Percentiles rank a stretch among this genome's conserved stretches.
These are phyloP conservation scores for Zaprionus capensis DNA, from an alignment of 1,140 invertebrate species.

Conservation along the genomic window DNA sequence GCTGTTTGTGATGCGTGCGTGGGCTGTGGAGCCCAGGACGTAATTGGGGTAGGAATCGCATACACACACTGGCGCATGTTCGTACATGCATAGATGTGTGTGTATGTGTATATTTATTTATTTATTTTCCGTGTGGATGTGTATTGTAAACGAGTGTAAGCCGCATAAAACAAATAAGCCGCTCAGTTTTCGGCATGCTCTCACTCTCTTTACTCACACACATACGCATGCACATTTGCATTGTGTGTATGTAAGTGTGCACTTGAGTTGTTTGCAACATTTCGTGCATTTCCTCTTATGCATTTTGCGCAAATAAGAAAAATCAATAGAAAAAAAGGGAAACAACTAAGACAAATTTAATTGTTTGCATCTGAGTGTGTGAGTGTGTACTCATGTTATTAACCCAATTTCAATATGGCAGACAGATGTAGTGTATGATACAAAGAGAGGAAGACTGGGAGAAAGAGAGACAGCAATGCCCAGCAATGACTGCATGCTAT, in stretches of 20 bases:
- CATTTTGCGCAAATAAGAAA: slow-evolving; percentile 71
- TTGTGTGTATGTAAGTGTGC: slow-evolving; percentile 19
- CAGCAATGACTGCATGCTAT: slow-evolving; percentile 28
- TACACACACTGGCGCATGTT: slow-evolving; percentile 10
- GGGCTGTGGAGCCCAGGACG: slow-evolving; percentile 59
- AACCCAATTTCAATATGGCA: slow-evolving; percentile 68
- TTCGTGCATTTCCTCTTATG: slow-evolving; percentile 42
- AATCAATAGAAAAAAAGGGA: slow-evolving; percentile 68
- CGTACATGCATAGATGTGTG: slow-evolving; percentile 1
- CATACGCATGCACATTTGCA: not conserved
- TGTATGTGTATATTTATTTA: slow-evolving; percentile 6
- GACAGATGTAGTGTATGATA: slow-evolving; percentile 33
- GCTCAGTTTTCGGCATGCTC: slow-evolving; percentile 56
- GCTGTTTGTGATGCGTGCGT: slow-evolving; percentile 66
- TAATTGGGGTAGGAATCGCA: slow-evolving; percentile 63
- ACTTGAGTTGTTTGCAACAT: slow-evolving; percentile 33
- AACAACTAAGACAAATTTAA: slow-evolving; percentile 60
- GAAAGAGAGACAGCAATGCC: not conserved
- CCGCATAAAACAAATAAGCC: slow-evolving; percentile 59
- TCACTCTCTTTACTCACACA: slow-evolving; percentile 12
- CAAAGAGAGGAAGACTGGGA: not conserved
- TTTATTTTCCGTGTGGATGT: slow-evolving; percentile 3
- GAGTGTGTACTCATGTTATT: slow-evolving; percentile 58
- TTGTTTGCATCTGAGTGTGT: slow-evolving; percentile 43
- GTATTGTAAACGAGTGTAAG: slow-evolving; percentile 27